phyloP scores from a whole-genome alignment of 2,888 invertebrate genomes.

The Rhagium mordax region DNA sequence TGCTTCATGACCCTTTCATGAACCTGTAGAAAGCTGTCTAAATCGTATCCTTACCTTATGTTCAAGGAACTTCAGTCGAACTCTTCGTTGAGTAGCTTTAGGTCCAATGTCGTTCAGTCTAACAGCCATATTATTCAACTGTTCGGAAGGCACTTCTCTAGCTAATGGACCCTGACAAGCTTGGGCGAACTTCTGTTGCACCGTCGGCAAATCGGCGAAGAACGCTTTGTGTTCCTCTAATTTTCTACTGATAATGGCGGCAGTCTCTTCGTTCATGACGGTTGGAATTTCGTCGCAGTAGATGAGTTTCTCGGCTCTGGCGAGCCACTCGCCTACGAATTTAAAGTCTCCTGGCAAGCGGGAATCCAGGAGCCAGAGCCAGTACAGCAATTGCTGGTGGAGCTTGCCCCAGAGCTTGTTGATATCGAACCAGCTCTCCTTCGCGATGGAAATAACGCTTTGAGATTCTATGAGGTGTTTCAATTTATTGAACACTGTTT shows the following conservation, averaged over 20 bases:
- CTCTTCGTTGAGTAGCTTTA: conserved; percentile 86
- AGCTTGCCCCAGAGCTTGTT: conserved; percentile 87
- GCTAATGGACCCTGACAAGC: conserved; percentile 80
- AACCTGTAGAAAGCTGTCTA: no score
- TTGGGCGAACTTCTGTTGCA: conserved; percentile 84
- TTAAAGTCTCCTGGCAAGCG: conserved; percentile 81
- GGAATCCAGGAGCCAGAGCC: conserved; percentile 92
- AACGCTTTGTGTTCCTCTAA: conserved; percentile 92
- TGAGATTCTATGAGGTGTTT: conserved; percentile 86
- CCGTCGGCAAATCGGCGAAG: conserved; percentile 87
- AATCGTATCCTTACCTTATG: conserved; percentile 77
- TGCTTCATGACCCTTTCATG: no score
- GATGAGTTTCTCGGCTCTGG: conserved; percentile 87
- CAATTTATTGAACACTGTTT: conserved; percentile 82
- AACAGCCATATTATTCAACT: conserved; percentile 85
- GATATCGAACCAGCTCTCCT: conserved; percentile 89
- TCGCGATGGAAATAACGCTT: conserved; percentile 85
- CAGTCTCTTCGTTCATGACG: conserved; percentile 90
- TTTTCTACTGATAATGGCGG: conserved; percentile 88
- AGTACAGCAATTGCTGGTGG: conserved; percentile 83
- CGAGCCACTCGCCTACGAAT: conserved; percentile 91
- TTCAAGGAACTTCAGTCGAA: conserved; percentile 90
- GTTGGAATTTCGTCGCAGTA: conserved; percentile 88
- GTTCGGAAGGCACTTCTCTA: conserved; percentile 82
- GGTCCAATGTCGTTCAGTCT: conserved; percentile 83